Percentiles rank a stretch among this genome's conserved stretches.
These are phyloP conservation scores for Sitta europaea DNA, from an alignment of 2,113 vertebrate genomes.

Conservation along the genomic window DNA sequence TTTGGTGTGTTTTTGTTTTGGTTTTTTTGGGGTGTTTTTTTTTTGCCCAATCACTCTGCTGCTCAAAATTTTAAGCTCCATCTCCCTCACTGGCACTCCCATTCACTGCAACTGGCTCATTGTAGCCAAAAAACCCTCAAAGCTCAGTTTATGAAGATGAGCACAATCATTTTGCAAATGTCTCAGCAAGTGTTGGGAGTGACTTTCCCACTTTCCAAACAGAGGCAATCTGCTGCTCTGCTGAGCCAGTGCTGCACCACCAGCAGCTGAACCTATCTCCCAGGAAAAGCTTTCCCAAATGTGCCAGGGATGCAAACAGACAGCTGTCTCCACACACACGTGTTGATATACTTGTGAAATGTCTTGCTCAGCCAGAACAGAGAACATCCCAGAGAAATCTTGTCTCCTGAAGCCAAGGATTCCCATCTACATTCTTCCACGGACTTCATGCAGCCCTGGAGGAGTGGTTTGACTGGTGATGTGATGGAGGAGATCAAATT, in stretches of 20 bases:
- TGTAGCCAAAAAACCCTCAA: neutral
- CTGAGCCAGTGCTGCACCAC: neutral
- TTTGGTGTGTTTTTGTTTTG: neutral
- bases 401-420: neutral
- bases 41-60: neutral
- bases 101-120: neutral
- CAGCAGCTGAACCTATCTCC: neutral
- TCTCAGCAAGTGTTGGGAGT: neutral
- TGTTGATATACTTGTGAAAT: neutral
- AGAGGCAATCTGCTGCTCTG: slow-evolving; percentile 14
- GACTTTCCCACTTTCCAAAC: slow-evolving; percentile 8
- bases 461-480: neutral
- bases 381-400: neutral
- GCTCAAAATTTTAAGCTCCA: neutral
- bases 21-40: neutral
- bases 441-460: neutral
- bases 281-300: neutral
- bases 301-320: neutral
- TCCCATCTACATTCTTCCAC: neutral
- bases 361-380: neutral
- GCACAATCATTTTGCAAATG: neutral
- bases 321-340: neutral
- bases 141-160: neutral
- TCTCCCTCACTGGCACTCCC: neutral
- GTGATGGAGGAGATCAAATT: neutral